Percentiles rank a stretch among this genome's conserved stretches.
These are phyloP conservation scores for Aythya fuligula DNA, from an alignment of 2,797 vertebrate genomes.

Conservation along the genomic window DNA sequence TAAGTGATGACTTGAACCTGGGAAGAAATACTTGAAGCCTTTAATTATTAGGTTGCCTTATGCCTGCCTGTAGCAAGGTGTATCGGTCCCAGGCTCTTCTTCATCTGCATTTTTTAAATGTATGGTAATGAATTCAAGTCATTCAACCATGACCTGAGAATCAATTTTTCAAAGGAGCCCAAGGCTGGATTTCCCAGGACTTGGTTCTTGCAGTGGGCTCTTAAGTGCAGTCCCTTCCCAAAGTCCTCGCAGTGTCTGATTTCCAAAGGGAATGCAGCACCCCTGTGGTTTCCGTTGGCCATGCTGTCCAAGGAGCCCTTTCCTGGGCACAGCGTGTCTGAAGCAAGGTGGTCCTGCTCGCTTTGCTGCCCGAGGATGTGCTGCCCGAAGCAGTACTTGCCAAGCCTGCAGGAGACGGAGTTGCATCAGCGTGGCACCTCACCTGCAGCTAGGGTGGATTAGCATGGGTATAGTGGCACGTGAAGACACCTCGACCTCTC, in stretches of 20 bases:
- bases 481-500: background rate
- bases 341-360: background rate
- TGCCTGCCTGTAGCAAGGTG: background rate
- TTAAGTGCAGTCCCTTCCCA: background rate
- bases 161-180: background rate
- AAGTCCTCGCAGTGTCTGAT: background rate
- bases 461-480: background rate
- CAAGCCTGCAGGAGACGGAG: background rate
- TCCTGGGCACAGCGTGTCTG: background rate
- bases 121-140: background rate
- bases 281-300: background rate
- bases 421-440: background rate
- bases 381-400: background rate
- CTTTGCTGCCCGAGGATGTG: rapidly evolving
- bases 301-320: background rate
- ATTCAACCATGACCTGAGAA: background rate
- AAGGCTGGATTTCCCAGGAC: background rate
- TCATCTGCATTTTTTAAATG: background rate
- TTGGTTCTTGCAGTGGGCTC: background rate
- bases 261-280: background rate
- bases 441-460: background rate
- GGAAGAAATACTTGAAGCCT: background rate
- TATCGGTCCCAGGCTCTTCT: background rate
- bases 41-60: conserved; percentile 9
- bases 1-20: background rate